Percentiles rank a stretch among this genome's conserved stretches.
These are phyloP conservation scores for Indicator maculatus DNA, from an alignment of 2,113 vertebrate species.

Conservation along the genomic window DNA sequence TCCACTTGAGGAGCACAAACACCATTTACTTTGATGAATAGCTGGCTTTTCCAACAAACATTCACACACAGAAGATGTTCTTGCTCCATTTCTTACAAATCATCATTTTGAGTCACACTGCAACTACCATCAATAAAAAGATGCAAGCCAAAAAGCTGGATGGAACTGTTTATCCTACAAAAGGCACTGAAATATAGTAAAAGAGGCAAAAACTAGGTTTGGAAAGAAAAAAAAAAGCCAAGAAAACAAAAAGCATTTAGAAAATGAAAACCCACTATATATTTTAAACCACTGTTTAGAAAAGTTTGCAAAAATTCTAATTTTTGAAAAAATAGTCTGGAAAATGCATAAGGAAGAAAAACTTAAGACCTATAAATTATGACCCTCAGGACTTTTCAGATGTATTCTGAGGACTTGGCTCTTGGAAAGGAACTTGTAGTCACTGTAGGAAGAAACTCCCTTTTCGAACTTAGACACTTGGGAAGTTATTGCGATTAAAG, in stretches of 20 bases:
- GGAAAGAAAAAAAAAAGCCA: neutral
- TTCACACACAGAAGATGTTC: neutral
- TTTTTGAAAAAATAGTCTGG: neutral
- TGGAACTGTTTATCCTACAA: neutral
- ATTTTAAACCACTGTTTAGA: neutral
- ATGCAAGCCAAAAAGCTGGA: neutral
- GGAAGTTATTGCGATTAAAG: neutral
- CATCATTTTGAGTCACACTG: neutral
- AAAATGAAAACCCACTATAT: neutral
- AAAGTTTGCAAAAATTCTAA: neutral
- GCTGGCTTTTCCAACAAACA: constrained; percentile 4
- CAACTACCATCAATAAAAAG: neutral
- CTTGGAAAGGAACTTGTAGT: neutral
- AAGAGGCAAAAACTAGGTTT: neutral
- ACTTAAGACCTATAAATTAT: neutral
- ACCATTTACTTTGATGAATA: constrained; percentile 17
- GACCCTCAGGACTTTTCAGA: neutral
- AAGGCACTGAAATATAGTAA: neutral
- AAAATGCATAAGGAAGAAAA: neutral
- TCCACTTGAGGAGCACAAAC: constrained; percentile 37
- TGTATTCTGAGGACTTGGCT: neutral
- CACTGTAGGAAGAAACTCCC: neutral
- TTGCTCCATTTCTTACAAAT: neutral
- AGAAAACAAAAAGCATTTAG: neutral
- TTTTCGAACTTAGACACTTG: neutral